Base-by-base conservation (phyloP, 1,140 invertebrate genomes). In the Scaptomyza hsui region DNA sequence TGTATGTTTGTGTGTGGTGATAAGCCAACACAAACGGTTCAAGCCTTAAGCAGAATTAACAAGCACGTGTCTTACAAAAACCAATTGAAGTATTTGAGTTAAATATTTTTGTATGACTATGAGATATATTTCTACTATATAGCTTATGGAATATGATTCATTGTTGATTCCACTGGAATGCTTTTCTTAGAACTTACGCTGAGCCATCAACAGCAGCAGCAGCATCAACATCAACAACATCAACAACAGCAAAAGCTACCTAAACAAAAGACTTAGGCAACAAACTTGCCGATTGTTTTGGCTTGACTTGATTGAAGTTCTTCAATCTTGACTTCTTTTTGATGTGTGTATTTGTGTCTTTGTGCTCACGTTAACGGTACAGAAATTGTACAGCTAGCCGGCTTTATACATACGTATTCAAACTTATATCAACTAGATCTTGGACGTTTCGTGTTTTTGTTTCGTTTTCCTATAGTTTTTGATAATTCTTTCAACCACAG, bases 181-280 rank as follows among this genome's bases (percentile, higher is more conserved):
- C 26, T 51, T 63, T 79, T 76, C 77, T 76, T 35, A 76, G 80
- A 72, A 79, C 13, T 18, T 21, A 32, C 53, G 72, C 52, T 74
- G 69, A 78, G 37, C 13, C 42, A 67, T 18, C 37, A 44, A 21
- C 29, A 41, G 48, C 29, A 16, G 62, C 48, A 6, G 32, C 19
- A 21, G 1, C 26, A 29, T 9, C 26, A 29, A 24, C 35, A 10
- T 16, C 6, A 18, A 18, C n/a, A n/a, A n/a, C 19, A 21, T 21
- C 26, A 29, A 29, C 26, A 29, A 24, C 35, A 10, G 24, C 6
- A 18, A 18, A 18, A 53, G 44, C 37, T 13, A 35, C 44, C 5
- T 15, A 24, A 70, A 86, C 81, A 86, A 86, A 88, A 86, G 81
- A 85, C 81, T 85, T 76, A 73, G 69, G 64, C 69, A 85, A 86